Base-by-base conservation (phyloP, 2,113 vertebrate species). In the Cygnus atratus region DNA sequence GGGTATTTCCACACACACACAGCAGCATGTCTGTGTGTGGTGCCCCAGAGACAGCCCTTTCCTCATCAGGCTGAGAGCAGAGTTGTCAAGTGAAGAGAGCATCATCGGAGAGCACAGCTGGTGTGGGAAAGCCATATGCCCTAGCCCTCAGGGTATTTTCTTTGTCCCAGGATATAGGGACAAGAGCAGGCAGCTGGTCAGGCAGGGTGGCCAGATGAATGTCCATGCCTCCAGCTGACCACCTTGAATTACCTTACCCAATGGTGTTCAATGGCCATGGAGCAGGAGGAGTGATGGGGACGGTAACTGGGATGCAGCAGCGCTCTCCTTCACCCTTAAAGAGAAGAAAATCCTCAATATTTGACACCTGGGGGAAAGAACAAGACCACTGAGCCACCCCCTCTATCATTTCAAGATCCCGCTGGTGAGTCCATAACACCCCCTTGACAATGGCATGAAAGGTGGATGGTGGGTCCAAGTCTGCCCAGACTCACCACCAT, bases 251-350 rank as follows among this genome's bases (percentile, higher is more conserved):
- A 12, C 31, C 54, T 54, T 57, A 52, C 9, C 17, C 11, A 7
- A 16, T 18, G 44, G 8, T 54, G 16, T 0, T 48, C 54, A 37
- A 22, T 4, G n/a, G 31, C n/a, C 5, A 1, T 5, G 33, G 82
- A 54, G 15, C 17, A 21, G 11, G n/a, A 44, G 28, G 26, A 54
- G 44, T 1, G 2, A 3, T 6, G 15, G 12, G 10, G 4, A 41
- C n/a, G 46, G 44, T 31, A 37, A 33, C 19, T 12, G 16, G 28
- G 37, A 46, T 46, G n/a, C 10, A 62, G 31, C 19, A 86, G 46
- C 13, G 10, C 5, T 57, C 33, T n/a, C 29, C 29, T 24, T 10
- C n/a, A 19, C 21, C 29, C 25, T 82, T 33, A 22, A 24, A 28
- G 20, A 83, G 41, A 62, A 73, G 26, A 52, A 88, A 66, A 9